Evolutionary conservation across 2,888 invertebrate genomes (phyloP).

Genomic region (Tetramorium bicarinatum): DNA sequence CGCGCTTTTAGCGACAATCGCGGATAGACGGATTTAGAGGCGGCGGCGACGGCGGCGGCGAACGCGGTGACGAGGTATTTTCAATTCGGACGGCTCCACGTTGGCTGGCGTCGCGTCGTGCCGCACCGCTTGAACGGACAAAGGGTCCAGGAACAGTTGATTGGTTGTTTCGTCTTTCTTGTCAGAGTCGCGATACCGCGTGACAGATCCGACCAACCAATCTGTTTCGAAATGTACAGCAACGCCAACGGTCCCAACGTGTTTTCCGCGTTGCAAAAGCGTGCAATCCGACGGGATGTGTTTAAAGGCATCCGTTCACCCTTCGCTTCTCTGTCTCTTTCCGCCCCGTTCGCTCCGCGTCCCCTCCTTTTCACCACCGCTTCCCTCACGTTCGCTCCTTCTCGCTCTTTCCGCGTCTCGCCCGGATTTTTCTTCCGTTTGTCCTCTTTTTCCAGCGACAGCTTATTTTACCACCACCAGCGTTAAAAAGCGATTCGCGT

Average conservation of each 20-base stretch:
- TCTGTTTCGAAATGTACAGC: conserved; percentile 71
- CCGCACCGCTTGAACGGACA: conserved; percentile 65
- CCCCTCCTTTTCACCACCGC: not conserved
- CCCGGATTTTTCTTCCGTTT: conserved; percentile 7
- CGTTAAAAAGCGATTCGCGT: conserved; percentile 66
- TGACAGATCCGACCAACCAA: conserved; percentile 76
- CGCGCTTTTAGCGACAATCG: conserved; percentile 54
- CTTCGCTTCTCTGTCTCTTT: not conserved
- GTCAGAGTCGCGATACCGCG: conserved; percentile 74
- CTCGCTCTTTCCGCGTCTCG: conserved; percentile 7
- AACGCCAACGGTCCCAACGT: conserved; percentile 47
- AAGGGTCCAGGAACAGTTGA: conserved; percentile 75
- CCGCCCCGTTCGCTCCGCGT: not conserved
- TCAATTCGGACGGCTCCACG: conserved; percentile 68
- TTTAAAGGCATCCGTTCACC: conserved; percentile 61
- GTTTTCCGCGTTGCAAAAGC: conserved; percentile 66
- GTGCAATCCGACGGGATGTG: conserved; percentile 64
- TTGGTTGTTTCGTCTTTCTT: conserved; percentile 76
- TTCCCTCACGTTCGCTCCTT: not conserved
- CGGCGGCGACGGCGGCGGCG: conserved; percentile 19
- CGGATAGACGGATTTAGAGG: conserved; percentile 53
- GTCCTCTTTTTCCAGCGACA: not conserved
- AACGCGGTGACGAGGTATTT: conserved; percentile 73
- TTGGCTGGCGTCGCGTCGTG: conserved; percentile 53
- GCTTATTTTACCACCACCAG: conserved; percentile 62